Evolutionary conservation across 2,797 vertebrate species (phyloP).

Genomic region (Octomys mimax): DNA sequence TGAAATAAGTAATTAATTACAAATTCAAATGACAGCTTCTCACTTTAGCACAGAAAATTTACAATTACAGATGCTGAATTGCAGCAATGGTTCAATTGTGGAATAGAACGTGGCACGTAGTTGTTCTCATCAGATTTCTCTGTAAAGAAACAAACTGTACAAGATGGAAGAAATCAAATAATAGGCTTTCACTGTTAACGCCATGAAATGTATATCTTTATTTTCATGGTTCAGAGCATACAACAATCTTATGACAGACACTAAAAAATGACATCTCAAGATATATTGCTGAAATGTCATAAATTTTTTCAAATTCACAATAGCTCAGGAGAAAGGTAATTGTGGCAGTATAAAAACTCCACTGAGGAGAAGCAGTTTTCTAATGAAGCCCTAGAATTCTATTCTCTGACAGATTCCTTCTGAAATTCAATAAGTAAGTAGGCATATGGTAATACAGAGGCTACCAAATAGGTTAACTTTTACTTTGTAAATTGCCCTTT

Average conservation of each 20-base stretch:
- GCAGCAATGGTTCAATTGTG: neutral
- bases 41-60: neutral
- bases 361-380: neutral
- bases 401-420: neutral
- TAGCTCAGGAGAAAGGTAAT: neutral
- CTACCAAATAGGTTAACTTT: neutral
- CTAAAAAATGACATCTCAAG: slow-evolving; percentile 43
- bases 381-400: neutral
- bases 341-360: neutral
- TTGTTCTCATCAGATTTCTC: neutral
- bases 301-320: slow-evolving; percentile 57
- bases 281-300: slow-evolving; percentile 5
- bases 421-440: neutral
- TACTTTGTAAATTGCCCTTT: neutral
- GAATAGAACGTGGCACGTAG: neutral
- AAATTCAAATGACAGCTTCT: neutral
- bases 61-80: neutral
- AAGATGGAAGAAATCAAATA: slow-evolving; percentile 37
- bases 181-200: slow-evolving; percentile 18
- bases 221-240: neutral
- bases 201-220: slow-evolving; percentile 26
- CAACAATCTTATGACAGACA: neutral
- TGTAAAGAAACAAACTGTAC: neutral
- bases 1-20: slow-evolving; percentile 21
- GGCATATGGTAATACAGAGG: neutral